These are phyloP conservation scores for Octodonta nipae DNA, from an alignment of 2,888 invertebrate genomes.

Conservation along the genomic window DNA sequence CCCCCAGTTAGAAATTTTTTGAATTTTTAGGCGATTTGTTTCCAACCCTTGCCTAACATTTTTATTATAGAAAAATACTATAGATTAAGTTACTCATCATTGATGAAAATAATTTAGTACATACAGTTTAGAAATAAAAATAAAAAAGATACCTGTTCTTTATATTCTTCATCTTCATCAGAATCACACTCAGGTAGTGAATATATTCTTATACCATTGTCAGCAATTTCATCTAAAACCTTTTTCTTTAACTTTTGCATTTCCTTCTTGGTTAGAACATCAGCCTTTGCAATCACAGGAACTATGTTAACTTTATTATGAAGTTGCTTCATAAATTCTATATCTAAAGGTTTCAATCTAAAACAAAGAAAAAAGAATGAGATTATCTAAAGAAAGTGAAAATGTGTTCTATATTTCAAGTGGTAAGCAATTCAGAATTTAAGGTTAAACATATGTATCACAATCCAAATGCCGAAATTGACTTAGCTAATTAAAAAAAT, in stretches of 20 bases:
- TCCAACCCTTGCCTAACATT: no score
- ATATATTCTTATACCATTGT: conserved; percentile 85
- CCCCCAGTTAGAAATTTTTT: no score
- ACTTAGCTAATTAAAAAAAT: no score
- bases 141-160: conserved; percentile 55
- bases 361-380: conserved; percentile 14
- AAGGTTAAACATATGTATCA: no score
- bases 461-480: no score
- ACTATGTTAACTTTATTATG: conserved; percentile 94
- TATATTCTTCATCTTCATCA: conserved; percentile 91
- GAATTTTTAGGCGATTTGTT: no score
- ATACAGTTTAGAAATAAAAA: no score
- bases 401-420: no score
- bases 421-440: no score
- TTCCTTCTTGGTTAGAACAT: conserved; percentile 87
- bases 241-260: conserved; percentile 72
- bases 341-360: conserved; percentile 82
- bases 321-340: conserved; percentile 91
- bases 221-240: conserved; percentile 82
- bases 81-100: no score
- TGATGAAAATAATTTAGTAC: no score
- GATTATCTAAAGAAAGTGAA: not conserved
- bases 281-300: conserved; percentile 94
- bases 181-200: conserved; percentile 90
- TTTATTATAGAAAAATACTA: no score